Evolutionary conservation across 2,888 invertebrate genomes (phyloP).

Genomic region (Cerastis rubricosa): DNA sequence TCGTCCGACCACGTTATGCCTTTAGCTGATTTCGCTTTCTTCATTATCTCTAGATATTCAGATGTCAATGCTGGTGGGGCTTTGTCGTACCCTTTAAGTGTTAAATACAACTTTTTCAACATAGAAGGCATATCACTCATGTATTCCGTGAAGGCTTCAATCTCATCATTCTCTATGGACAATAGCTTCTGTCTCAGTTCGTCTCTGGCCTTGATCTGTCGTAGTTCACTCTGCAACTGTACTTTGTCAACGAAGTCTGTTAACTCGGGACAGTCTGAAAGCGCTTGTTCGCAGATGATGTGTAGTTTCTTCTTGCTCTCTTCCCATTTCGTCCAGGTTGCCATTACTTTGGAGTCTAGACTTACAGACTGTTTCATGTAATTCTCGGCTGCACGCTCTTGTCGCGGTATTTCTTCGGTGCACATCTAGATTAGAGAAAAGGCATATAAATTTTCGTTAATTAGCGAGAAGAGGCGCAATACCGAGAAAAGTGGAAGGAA

Average conservation of each 20-base stretch:
- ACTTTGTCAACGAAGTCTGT: conserved; percentile 77
- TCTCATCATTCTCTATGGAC: conserved; percentile 87
- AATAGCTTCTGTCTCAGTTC: conserved; percentile 80
- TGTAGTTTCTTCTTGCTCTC: conserved; percentile 76
- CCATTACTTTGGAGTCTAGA: conserved; percentile 80
- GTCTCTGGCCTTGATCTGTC: conserved; percentile 84
- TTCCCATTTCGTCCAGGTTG: conserved; percentile 79
- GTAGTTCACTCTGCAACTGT: conserved; percentile 78
- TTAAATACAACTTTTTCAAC: conserved; percentile 90
- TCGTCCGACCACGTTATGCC: conserved; percentile 91
- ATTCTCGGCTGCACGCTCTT: not conserved
- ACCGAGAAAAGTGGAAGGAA: too few relatives aligned
- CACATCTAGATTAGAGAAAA: conserved; percentile 75
- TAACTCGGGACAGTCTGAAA: conserved; percentile 77
- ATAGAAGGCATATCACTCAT: conserved; percentile 89
- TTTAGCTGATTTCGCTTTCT: conserved; percentile 90
- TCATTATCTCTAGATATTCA: conserved; percentile 91
- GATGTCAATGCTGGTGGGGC: conserved; percentile 89
- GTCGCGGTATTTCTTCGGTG: conserved; percentile 83
- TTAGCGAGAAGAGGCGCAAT: too few relatives aligned
- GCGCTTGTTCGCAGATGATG: conserved; percentile 74
- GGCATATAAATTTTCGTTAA: too few relatives aligned
- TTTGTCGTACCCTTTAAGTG: conserved; percentile 91
- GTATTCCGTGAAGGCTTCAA: conserved; percentile 87
- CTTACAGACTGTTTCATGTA: conserved; percentile 63